Evolutionary conservation across 2,888 invertebrate genomes (phyloP).

Genomic region (Ophion costatus): DNA sequence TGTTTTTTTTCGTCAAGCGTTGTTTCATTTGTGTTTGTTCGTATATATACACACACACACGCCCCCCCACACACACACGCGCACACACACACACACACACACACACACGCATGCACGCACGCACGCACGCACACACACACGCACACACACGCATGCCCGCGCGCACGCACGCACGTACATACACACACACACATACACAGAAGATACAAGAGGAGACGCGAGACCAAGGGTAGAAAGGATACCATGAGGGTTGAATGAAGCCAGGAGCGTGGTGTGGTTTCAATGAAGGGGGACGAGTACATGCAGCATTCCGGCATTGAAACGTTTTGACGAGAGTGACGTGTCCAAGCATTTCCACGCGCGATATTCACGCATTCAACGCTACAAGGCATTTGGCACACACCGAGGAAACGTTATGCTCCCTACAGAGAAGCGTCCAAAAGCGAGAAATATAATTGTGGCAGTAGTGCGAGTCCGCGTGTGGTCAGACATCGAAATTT

Average conservation of each 20-base stretch:
- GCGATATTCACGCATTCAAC: slow-evolving; percentile 54
- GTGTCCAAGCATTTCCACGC: slow-evolving; percentile 52
- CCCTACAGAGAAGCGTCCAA: neutral
- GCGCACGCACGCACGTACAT: neutral
- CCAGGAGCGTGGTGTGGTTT: slow-evolving; percentile 35
- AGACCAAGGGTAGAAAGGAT: slow-evolving; percentile 57
- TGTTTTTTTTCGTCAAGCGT: slow-evolving; percentile 49
- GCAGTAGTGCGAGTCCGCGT: slow-evolving; percentile 40
- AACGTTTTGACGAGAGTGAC: slow-evolving; percentile 62
- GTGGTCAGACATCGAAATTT: slow-evolving; percentile 50
- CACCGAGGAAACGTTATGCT: slow-evolving; percentile 31
- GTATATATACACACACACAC: slow-evolving; percentile 14
- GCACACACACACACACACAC: neutral
- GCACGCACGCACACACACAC: slow-evolving; percentile 21
- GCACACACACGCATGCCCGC: too few species aligned
- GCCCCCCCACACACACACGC: too few species aligned
- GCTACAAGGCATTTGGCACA: slow-evolving; percentile 18
- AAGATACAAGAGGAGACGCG: slow-evolving; percentile 55
- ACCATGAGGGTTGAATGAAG: slow-evolving; percentile 56
- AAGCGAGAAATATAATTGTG: slow-evolving; percentile 29
- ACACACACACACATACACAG: slow-evolving; percentile 1
- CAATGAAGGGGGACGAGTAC: slow-evolving; percentile 31
- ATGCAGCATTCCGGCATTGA: slow-evolving; percentile 57
- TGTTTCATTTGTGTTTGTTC: slow-evolving; percentile 34
- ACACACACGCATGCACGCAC: too few species aligned